These are phyloP conservation scores for Stenurella melanura DNA, from an alignment of 2,888 invertebrate genomes.

Conservation along the genomic window DNA sequence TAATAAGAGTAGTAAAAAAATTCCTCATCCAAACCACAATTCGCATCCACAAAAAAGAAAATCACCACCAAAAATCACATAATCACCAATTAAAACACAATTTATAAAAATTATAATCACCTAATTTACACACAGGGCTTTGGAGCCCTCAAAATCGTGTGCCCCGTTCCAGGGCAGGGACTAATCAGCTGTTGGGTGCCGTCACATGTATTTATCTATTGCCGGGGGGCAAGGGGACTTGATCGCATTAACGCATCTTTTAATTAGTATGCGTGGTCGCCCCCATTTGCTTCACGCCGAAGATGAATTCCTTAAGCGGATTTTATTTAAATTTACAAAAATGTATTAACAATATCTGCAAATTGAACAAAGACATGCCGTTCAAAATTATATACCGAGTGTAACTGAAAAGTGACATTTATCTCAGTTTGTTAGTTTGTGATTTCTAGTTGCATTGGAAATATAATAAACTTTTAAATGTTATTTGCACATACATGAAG, in stretches of 20 bases:
- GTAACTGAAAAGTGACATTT: neutral
- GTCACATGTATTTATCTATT: constrained; percentile 56
- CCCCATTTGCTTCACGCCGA: constrained; percentile 43
- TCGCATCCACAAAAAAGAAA: constrained; percentile 27
- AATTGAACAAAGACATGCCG: neutral
- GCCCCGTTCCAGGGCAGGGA: constrained; percentile 65
- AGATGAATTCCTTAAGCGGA: constrained; percentile 30
- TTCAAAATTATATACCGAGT: neutral
- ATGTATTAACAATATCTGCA: neutral
- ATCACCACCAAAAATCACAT: constrained; percentile 24
- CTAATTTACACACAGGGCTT: constrained; percentile 52
- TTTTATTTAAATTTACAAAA: constrained; percentile 28
- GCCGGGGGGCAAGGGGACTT: constrained; percentile 49
- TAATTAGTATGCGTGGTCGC: constrained; percentile 53
- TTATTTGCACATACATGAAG: too few relatives aligned
- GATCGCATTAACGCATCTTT: constrained; percentile 55
- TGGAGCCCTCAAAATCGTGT: constrained; percentile 58
- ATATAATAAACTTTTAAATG: too few relatives aligned
- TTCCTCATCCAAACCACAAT: neutral
- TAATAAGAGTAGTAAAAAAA: neutral
- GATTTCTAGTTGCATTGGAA: too few relatives aligned
- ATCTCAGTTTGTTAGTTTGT: too few relatives aligned
- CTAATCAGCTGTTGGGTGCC: constrained; percentile 53
- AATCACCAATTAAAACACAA: constrained; percentile 6
- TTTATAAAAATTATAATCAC: constrained; percentile 36